Evolutionary conservation across 2,113 vertebrate genomes (phyloP), one percentile per base, ranked within the genome.

Genomic region (Aphyosemion australe): DNA sequence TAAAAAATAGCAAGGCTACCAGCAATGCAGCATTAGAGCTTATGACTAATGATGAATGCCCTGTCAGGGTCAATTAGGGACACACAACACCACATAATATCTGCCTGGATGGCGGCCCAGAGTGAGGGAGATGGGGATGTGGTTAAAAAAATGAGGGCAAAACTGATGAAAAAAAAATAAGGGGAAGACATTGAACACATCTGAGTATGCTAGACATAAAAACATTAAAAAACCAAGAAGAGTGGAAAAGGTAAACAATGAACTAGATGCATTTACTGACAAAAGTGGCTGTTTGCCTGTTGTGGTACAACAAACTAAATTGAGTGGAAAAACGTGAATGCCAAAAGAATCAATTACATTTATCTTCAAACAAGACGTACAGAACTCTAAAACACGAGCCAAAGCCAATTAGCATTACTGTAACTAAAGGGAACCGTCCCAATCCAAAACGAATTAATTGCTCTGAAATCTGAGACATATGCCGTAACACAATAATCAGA

Each of bases 21-120:
- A 65, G 61, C 8, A 11, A 18, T 41, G 59, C 71, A 49, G 67
- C 78, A 75, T 79, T 84, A 85, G 76, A 70, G 82, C 52, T 82
- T 88, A 70, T 83, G 79, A 83, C 84, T 87, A 84, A 91, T 91
- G 91, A 93, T 91, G 84, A 91, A 92, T 91, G 88, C 87, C 85
- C 89, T 93, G 89, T 89, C 91, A 78, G 72, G 79, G 69, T 85
- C 80, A 88, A 89, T 92, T 92, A 91, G 78, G 79, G 66, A 64
- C 50, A 58, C 78, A 87, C 75, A 74, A 84, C 67, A 54, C 34
- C 61, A 70, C 79, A 76, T 76, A 88, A 72, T 67, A 60, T 70
- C 54, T 70, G 73, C 72, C 79, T 90, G 90, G 88, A 92, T 65
- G 57, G 50, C 46, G 65, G 84, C 86, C 87, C 76, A 79, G 49